Percentiles rank a stretch among this genome's conserved stretches.
These are phyloP conservation scores for Halictus rubicundus DNA, from an alignment of 1,140 invertebrate genomes.

Conservation along the genomic window DNA sequence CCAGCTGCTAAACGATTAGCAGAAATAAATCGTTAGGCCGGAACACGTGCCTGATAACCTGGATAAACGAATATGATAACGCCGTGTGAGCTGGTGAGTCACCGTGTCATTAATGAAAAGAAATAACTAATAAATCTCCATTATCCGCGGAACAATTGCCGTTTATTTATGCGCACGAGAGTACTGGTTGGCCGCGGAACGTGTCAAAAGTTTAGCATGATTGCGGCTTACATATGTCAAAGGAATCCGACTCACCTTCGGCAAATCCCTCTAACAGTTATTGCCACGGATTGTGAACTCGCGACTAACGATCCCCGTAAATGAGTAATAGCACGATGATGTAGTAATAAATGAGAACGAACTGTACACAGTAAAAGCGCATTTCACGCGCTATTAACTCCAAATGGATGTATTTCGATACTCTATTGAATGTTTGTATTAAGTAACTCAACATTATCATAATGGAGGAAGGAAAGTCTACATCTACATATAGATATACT, in stretches of 20 bases:
- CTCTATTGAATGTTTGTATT: neutral
- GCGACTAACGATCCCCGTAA: neutral
- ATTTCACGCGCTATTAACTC: conserved; percentile 6
- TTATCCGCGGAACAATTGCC: neutral
- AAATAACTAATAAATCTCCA: neutral
- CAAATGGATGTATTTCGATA: neutral
- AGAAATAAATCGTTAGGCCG: too few relatives aligned
- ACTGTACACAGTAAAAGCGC: neutral
- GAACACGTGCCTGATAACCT: neutral
- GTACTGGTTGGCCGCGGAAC: neutral
- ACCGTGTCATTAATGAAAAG: neutral
- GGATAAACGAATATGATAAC: conserved; percentile 1
- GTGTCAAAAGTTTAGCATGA: neutral
- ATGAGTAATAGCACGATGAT: neutral
- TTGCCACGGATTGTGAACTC: neutral
- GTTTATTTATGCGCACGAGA: neutral
- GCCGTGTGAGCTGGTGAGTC: neutral
- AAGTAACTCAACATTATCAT: neutral
- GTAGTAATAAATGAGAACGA: neutral
- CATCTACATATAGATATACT: too few relatives aligned
- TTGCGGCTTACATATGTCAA: neutral
- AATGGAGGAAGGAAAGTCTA: too few relatives aligned
- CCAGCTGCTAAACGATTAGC: too few relatives aligned
- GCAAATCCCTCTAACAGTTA: neutral
- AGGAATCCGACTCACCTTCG: neutral